A percentile compares a stretch with the other conserved stretches of the same genome.
Evolutionary conservation across 2,797 vertebrate genomes (phyloP).

Genomic region (Rhabdophis nuchalis): DNA sequence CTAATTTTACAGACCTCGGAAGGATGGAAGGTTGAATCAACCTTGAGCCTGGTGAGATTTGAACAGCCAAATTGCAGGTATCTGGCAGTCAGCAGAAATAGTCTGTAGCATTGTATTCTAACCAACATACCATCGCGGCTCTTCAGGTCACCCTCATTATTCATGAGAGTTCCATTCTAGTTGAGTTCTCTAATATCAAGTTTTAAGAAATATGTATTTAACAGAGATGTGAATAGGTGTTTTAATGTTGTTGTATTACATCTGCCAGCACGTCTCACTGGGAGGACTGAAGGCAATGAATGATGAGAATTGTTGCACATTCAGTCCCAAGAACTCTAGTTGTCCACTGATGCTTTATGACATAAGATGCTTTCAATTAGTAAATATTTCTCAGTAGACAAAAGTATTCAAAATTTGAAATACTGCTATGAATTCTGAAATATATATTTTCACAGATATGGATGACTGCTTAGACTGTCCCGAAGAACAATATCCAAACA

Average conservation of each 20-base stretch:
- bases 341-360: not conserved
- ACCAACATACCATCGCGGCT: too few relatives aligned
- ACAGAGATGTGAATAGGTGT: not conserved
- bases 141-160: not conserved
- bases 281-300: not conserved
- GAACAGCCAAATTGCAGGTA: too few relatives aligned
- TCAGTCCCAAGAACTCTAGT: not conserved
- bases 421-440: not conserved
- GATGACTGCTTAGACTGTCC: not conserved
- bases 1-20: too few relatives aligned
- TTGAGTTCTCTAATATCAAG: not conserved
- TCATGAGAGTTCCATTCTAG: not conserved
- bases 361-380: not conserved
- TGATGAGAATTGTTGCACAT: not conserved
- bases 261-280: too few relatives aligned
- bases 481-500: not conserved
- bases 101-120: too few relatives aligned
- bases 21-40: too few relatives aligned
- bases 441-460: not conserved
- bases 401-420: not conserved
- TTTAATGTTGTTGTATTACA: not conserved
- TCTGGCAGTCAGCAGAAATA: too few relatives aligned
- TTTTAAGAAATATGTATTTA: not conserved
- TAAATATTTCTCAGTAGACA: not conserved
- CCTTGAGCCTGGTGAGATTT: too few relatives aligned